Evolutionary conservation across 2,113 vertebrate species (phyloP).

Genomic region (Canis aureus): DNA sequence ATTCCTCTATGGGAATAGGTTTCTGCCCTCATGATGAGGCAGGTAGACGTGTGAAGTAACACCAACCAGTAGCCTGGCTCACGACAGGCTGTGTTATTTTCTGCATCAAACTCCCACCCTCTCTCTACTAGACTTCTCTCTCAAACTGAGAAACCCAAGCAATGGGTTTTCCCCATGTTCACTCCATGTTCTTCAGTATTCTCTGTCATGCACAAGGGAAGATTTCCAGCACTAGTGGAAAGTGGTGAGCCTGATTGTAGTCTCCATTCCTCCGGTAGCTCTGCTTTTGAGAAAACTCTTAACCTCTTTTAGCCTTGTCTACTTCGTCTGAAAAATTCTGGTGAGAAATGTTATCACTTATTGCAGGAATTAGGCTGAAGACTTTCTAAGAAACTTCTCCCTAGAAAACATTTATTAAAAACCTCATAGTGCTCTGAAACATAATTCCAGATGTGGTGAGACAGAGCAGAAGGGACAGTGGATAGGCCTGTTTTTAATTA

Average conservation of each 20-base stretch:
- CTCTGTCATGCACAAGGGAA: background rate
- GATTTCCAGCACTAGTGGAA: background rate
- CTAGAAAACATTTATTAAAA: slow-evolving; percentile 28
- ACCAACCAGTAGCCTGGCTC: background rate
- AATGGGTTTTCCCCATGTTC: no score
- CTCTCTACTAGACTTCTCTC: fast-evolving
- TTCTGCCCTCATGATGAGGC: background rate
- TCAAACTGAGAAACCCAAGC: background rate
- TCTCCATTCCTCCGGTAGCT: background rate
- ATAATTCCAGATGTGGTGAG: slow-evolving; percentile 45
- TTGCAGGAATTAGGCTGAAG: background rate
- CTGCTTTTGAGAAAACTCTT: background rate
- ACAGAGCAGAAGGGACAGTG: background rate
- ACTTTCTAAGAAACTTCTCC: background rate
- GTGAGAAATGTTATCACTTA: slow-evolving; percentile 11
- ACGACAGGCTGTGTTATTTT: background rate
- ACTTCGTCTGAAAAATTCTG: background rate
- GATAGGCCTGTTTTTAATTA: slow-evolving; percentile 56
- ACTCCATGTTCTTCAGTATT: background rate
- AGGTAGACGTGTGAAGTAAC: background rate
- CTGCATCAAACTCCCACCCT: background rate
- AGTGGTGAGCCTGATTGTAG: background rate
- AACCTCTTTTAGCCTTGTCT: background rate
- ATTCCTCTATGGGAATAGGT: background rate
- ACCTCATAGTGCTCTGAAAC: background rate